A percentile compares a stretch with the other conserved stretches of the same genome.
These are phyloP conservation scores for Clamator glandarius DNA, from an alignment of 2,797 vertebrate genomes.

Conservation along the genomic window DNA sequence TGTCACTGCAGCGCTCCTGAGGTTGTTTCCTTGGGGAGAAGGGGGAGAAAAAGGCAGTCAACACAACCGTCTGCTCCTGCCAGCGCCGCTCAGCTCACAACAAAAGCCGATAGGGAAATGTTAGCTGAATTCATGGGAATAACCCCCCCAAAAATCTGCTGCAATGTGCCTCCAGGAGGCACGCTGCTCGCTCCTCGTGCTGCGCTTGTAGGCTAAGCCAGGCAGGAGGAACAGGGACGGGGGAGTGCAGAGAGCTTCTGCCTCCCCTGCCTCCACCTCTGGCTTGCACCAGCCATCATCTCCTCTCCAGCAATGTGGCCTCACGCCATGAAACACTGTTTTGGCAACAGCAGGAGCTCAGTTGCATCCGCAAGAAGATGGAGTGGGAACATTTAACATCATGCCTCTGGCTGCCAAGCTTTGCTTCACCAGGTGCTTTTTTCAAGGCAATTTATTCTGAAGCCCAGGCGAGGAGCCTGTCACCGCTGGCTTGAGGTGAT, in stretches of 20 bases:
- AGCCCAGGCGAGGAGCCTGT: neutral
- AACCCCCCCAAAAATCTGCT: neutral
- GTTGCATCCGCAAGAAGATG: neutral
- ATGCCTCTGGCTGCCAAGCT: neutral
- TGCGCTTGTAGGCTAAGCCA: neutral
- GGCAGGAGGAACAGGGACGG: neutral
- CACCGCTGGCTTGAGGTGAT: neutral
- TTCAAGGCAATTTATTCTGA: slow-evolving; percentile 1
- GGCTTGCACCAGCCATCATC: neutral
- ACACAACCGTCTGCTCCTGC: neutral
- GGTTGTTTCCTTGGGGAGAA: neutral
- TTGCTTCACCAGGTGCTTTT: slow-evolving; percentile 2
- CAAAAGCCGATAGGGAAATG: neutral
- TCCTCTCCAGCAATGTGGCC: neutral
- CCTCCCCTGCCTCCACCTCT: neutral
- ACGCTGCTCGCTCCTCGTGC: neutral
- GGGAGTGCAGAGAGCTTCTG: neutral
- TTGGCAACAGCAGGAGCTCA: slow-evolving; percentile 2
- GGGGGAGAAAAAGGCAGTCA: neutral
- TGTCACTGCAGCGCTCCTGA: neutral
- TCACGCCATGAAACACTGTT: neutral
- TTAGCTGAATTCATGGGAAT: neutral
- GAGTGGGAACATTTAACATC: neutral
- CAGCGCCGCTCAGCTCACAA: neutral
- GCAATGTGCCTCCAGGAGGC: neutral